Base-by-base conservation (phyloP, 2,888 invertebrate genomes). In the Patella ulyssiponensis region DNA sequence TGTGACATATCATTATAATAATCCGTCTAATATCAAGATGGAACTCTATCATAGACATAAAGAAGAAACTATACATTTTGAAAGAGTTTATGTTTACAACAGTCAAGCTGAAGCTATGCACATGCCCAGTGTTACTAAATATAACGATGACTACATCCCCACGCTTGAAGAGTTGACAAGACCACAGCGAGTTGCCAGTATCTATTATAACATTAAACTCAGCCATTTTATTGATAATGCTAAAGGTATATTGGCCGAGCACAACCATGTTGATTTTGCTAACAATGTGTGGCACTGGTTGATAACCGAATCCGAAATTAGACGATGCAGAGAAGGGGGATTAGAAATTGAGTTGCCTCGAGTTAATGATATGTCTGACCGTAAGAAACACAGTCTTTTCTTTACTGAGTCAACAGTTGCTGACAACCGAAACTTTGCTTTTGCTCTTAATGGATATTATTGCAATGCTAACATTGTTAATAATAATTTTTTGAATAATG, bases 211-310 rank as follows among this genome's bases (percentile, higher is more conserved):
- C 93, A 94, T 99, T 2, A 97, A 98, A 86, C 94, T 95, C 84
- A 95, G 95, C 74, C 93, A 95, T 79, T 95, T 99, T 64, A 94
- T 94, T 0, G 96, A 96, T 87, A 99, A 99, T 90, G 96, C 95
- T 0, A 94, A 94, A 90, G 92, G 92, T 3, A 97, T 98, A 17
- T 95, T 98, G 81, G 94, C 94, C 77, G 98, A 98, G 86, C 95
- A 96, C 86, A 97, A 97, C 70, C 93, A 99, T 92, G 94, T 99
- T 86, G 94, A 98, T 84, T 96, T 97, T 81, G 98, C 98, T 0
- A 99, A 99, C 89, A 99, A 99, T 92, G 93, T 99, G 1, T 99
- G 98, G 93, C 97, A 98, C 90, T 99, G 99, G 94, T 94, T 96
- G 51, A 92, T 98, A 73, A 95, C 96, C 90, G 96, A 97, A 87